Evolutionary conservation across 2,797 vertebrate genomes (phyloP), one percentile per base, ranked within the genome.

Genomic region (Selene dorsalis): DNA sequence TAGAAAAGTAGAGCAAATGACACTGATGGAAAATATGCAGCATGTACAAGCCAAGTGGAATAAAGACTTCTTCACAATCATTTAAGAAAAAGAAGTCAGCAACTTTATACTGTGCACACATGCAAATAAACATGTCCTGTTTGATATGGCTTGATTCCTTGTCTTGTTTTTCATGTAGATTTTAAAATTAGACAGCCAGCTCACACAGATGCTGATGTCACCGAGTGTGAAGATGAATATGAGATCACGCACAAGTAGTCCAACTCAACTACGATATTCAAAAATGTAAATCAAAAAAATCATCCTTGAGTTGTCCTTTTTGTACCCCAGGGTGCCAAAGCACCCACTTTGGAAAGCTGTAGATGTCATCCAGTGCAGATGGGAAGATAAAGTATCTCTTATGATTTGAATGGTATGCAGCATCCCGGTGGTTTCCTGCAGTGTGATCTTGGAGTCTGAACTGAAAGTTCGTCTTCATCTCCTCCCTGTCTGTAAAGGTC

Each of bases 381-480:
- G n/a, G 74, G 28, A 24, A 48, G 52, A 55, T 69, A 12, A 71
- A 50, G 2, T 28, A 69, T 43, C 30, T 50, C 18, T 63, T 32
- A 17, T 47, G 14, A 57, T 52, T 53, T 53, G 17, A 78, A 53
- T 22, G 30, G 6, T 22, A 14, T 56, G 52, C 20, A 52, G 47
- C 14, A 14, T 55, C 4, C 26, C 16, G 11, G 10, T 35, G 7
- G 7, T 53, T 13, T 45, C 24, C 47, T 38, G 41, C 12, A 22
- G 4, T 48, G 13, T 20, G 69, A 61, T 38, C 14, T 47, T 18
- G 16, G 35, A 63, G 20, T 66, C 30, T 67, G 50, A 63, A 38
- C 26, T 9, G 39, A 35, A 24, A 28, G 22, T 52, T 50, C 14
- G 24, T 45, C 4, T 3, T 61, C 12, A 56, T 56, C 50, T 62